Evolutionary conservation across 2,797 vertebrate genomes (phyloP).

Genomic region (Erpetoichthys calabaricus): DNA sequence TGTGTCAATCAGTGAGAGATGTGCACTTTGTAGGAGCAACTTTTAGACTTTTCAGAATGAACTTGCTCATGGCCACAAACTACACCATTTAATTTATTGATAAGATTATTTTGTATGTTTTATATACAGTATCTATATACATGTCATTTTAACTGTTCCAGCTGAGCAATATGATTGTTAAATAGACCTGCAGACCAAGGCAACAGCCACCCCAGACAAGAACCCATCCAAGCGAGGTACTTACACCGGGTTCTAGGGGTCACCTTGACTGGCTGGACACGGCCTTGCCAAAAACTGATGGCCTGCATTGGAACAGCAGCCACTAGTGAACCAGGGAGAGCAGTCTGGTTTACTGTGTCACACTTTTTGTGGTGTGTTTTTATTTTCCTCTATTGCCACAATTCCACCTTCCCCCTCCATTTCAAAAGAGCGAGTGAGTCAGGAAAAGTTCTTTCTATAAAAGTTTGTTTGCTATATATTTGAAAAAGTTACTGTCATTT

Average conservation of each 20-base stretch:
- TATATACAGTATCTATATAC: constrained; percentile 45
- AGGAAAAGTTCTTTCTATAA: constrained; percentile 48
- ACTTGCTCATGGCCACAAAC: constrained; percentile 43
- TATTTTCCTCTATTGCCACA: constrained; percentile 33
- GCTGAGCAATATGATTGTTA: constrained; percentile 48
- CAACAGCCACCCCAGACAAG: constrained; percentile 4
- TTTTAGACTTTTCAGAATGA: constrained; percentile 50
- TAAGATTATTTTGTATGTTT: constrained; percentile 47
- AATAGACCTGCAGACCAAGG: constrained; percentile 25
- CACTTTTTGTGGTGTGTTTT: too few species aligned
- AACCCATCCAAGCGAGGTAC: constrained; percentile 62
- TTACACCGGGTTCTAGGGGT: constrained; percentile 24
- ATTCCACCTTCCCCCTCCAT: constrained; percentile 28
- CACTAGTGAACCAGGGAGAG: too few species aligned
- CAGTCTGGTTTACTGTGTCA: too few species aligned
- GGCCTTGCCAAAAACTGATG: constrained; percentile 29
- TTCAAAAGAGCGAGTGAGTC: constrained; percentile 53
- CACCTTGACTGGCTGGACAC: constrained; percentile 16
- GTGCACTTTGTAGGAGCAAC: constrained; percentile 87
- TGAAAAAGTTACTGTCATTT: constrained; percentile 64
- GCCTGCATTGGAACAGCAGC: constrained; percentile 15
- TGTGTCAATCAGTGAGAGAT: constrained; percentile 96
- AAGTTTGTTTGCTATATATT: constrained; percentile 49
- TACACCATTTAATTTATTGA: constrained; percentile 61
- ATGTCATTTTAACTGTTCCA: constrained; percentile 50